These are phyloP conservation scores for Heliconius ismenius DNA, from an alignment of 2,888 invertebrate genomes.

Conservation along the genomic window DNA sequence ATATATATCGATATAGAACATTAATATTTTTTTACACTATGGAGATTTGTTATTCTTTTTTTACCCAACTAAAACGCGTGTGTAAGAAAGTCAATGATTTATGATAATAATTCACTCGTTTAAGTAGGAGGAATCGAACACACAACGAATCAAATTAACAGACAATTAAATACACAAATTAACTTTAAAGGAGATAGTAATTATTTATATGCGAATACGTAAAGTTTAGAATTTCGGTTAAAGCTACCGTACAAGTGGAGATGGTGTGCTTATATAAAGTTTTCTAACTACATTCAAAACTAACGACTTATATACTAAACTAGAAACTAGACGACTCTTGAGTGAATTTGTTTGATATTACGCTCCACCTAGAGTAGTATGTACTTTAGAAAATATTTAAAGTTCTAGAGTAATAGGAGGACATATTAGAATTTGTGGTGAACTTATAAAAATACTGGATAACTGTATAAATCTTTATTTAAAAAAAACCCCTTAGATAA, in stretches of 20 bases:
- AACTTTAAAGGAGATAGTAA: not conserved
- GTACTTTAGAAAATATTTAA: constrained; percentile 13
- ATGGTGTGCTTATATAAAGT: constrained; percentile 18
- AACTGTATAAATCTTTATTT: not conserved
- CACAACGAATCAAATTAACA: not conserved
- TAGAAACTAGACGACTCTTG: constrained; percentile 19
- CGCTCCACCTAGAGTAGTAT: not conserved
- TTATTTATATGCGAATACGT: not conserved
- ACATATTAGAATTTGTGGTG: not conserved
- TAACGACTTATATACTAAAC: constrained; percentile 25
- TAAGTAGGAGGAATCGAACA: not conserved
- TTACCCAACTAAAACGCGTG: too few relatives aligned
- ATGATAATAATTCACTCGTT: not conserved
- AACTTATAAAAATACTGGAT: not conserved
- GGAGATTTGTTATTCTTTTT: too few relatives aligned
- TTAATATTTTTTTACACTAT: too few relatives aligned
- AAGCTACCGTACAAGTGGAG: constrained; percentile 1
- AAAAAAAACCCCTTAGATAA: not conserved
- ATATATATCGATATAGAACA: too few relatives aligned
- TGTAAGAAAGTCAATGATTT: too few relatives aligned
- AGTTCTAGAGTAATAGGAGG: not conserved
- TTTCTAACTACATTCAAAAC: constrained; percentile 22
- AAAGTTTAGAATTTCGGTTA: constrained; percentile 15
- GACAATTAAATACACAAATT: not conserved
- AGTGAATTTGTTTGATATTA: constrained; percentile 24